Conservation (phyloP, 2,888 invertebrate genomes). For the Chloromyia formosa region DNA sequence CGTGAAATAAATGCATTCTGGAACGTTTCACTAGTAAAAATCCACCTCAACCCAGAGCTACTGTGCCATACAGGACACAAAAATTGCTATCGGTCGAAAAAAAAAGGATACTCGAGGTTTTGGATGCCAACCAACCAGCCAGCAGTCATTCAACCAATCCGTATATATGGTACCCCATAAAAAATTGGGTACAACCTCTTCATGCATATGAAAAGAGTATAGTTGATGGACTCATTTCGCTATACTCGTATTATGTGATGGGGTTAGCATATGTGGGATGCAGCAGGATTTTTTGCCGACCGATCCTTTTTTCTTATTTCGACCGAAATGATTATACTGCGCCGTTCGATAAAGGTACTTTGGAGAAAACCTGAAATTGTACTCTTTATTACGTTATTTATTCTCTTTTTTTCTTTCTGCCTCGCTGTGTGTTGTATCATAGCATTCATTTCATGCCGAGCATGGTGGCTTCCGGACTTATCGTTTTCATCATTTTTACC, state of each 20-base stretch:
- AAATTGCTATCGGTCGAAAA: not conserved
- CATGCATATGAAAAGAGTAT: slow-evolving; percentile 19
- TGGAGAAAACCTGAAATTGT: slow-evolving; percentile 31
- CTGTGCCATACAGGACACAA: not conserved
- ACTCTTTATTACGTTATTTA: slow-evolving; percentile 26
- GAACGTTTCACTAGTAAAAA: slow-evolving; percentile 7
- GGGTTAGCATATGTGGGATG: not conserved
- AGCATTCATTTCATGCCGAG: not conserved
- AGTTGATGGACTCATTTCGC: slow-evolving; percentile 28
- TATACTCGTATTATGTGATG: not conserved
- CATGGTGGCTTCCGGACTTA: not conserved
- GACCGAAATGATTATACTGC: slow-evolving; percentile 14
- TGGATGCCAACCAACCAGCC: slow-evolving; percentile 9
- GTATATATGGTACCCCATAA: slow-evolving; percentile 8
- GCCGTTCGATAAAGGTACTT: slow-evolving; percentile 28
- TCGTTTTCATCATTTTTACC: not conserved
- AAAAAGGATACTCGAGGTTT: slow-evolving; percentile 1
- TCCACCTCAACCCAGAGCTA: not conserved
- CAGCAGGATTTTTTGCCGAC: not conserved
- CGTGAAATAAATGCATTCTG: slow-evolving; percentile 10
- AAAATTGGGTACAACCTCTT: slow-evolving; percentile 11
- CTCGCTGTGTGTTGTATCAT: not conserved
- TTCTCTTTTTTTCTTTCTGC: not conserved
- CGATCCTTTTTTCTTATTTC: slow-evolving; percentile 23
- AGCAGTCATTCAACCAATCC: not conserved